These are phyloP conservation scores for Melanogrammus aeglefinus DNA, from an alignment of 2,797 vertebrate species.

Conservation along the genomic window DNA sequence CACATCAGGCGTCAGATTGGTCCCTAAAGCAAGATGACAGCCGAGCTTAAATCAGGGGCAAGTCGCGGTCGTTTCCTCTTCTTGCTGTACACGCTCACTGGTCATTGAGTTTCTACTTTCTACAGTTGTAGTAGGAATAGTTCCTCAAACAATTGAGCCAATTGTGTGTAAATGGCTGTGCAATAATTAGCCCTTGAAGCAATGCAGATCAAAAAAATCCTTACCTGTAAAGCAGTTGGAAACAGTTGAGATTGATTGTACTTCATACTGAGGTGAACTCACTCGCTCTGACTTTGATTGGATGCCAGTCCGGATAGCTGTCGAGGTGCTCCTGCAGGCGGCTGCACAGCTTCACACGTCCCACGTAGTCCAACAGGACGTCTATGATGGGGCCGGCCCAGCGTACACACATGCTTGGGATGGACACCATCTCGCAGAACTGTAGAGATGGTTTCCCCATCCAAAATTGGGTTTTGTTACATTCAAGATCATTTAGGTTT, in stretches of 20 bases:
- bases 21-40: too few species aligned
- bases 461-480: background rate
- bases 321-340: conserved; percentile 82
- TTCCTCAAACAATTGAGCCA: background rate
- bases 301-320: conserved; percentile 79
- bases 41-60: background rate
- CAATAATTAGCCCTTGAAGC: background rate
- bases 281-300: conserved; percentile 79
- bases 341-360: conserved; percentile 83
- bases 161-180: background rate
- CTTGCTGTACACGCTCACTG: background rate
- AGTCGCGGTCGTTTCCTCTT: background rate
- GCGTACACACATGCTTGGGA: conserved; percentile 55
- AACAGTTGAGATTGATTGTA: too few species aligned
- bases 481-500: background rate
- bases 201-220: background rate
- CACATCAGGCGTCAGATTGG: background rate
- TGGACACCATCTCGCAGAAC: conserved; percentile 88
- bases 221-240: too few species aligned
- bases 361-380: conserved; percentile 84
- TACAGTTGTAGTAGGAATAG: too few species aligned
- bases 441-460: too few species aligned
- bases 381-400: conserved; percentile 82
- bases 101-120: background rate
- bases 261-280: background rate